Evolutionary conservation across 2,113 vertebrate genomes (phyloP), one percentile per base, ranked within the genome.

Genomic region (Chaenogobius annularis): DNA sequence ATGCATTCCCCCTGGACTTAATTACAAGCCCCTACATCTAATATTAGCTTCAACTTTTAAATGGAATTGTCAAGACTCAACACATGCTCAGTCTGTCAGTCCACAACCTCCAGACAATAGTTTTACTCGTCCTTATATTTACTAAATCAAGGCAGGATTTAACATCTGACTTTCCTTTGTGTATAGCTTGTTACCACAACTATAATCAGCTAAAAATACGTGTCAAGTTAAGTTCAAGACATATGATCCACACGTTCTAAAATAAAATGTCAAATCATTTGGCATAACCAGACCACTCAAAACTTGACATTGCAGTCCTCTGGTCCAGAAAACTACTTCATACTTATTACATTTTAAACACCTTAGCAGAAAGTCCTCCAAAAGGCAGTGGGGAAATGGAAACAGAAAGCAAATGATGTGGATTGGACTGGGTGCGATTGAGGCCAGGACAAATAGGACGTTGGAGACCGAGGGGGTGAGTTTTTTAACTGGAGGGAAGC

Each of bases 401-500:
- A 19, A 69, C 58, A 47, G 50, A 73, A 63, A 68, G 66, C 13
- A 68, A 73, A 79, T 22, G 50, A 47, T 47, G 64, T 66, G 40
- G 74, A 40, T 37, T 70, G 61, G 75, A 79, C 67, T 62, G 22
- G 26, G 22, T 63, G 31, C 35, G 10, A 63, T 63, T 47, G 44
- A 67, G 55, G 37, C 15, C 48, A 76, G 56, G 47, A 75, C 67
- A 77, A 80, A 73, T 68, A 23, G 37, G 31, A 72, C 50, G 77
- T 79, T 15, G 59, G 62, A 43, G 68, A 81, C 31, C 0, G 65
- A 62, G 5, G 47, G 73, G 31, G 43, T 19, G 66, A 69, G 31
- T 69, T 80, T 82, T 75, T 35, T 73, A 67, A 65, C 82, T 82
- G 67, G 35, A 80, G 83, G 80, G 62, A 68, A 56, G 37, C 55